These are phyloP conservation scores for Centropus bengalensis DNA, from an alignment of 2,113 vertebrate genomes.

Conservation along the genomic window DNA sequence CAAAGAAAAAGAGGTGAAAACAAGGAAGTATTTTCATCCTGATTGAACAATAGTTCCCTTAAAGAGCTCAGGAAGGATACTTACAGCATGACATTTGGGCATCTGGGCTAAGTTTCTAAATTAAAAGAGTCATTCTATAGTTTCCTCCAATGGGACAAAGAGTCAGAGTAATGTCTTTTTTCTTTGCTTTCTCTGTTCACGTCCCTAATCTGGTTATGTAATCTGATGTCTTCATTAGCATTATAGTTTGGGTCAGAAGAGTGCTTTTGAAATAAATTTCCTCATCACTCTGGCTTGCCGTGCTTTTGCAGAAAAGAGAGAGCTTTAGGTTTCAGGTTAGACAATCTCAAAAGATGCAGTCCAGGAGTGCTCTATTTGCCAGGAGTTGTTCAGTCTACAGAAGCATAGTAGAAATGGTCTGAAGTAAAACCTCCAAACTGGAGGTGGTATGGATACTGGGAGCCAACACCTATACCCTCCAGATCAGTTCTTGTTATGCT, in stretches of 20 bases:
- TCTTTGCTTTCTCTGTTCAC: not conserved
- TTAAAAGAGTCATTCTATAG: not conserved
- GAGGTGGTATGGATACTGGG: not conserved
- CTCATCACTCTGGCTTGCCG: not conserved
- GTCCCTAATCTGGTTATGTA: not conserved
- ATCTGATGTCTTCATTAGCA: not conserved
- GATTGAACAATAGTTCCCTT: not conserved
- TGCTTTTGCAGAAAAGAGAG: not conserved
- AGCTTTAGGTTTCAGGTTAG: not conserved
- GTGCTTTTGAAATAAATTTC: not conserved
- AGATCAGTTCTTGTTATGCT: not conserved
- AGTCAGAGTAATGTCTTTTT: not conserved
- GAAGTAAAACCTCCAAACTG: not conserved
- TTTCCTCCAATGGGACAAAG: not conserved
- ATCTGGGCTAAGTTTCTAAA: not conserved
- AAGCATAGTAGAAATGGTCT: not conserved
- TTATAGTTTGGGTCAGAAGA: not conserved
- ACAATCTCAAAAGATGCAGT: not conserved
- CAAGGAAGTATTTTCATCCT: not conserved
- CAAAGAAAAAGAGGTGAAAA: not conserved
- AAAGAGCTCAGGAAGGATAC: not conserved
- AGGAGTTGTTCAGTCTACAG: not conserved
- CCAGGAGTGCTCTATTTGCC: not conserved
- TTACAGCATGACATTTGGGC: not conserved
- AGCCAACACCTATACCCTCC: not conserved